Evolutionary conservation across 37 sponge, comb jelly and placozoan species (phyloP).

Genomic region (Agelas oroides): DNA sequence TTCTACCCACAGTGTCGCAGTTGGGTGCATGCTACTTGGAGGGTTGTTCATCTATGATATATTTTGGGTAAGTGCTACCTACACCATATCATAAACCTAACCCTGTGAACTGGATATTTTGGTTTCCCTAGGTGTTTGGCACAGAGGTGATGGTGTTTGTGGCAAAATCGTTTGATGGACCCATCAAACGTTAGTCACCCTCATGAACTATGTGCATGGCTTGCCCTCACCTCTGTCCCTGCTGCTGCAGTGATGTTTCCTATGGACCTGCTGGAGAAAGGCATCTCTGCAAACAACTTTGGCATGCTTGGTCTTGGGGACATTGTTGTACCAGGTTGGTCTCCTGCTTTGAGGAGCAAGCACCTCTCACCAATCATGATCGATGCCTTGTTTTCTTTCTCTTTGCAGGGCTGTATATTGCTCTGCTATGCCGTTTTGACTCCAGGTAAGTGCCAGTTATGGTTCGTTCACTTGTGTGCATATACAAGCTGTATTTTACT

Average conservation of each 20-base stretch:
- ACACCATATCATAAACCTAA: background rate
- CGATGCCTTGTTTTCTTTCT: background rate
- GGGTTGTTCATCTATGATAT: conserved; percentile 98
- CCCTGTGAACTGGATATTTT: background rate
- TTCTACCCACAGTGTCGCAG: conserved; percentile 82
- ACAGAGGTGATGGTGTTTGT: conserved; percentile 99
- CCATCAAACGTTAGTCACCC: conserved; percentile 92
- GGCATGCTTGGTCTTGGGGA: conserved; percentile 99
- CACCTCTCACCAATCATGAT: background rate
- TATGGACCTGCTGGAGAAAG: conserved; percentile 50
- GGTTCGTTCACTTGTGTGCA: too few species aligned
- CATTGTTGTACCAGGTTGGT: conserved; percentile 91
- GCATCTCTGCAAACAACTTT: conserved; percentile 57
- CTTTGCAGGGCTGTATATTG: conserved; percentile 77
- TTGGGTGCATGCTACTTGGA: conserved; percentile 90
- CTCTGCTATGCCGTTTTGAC: conserved; percentile 93
- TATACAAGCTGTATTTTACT: too few species aligned
- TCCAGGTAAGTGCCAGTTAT: conserved; percentile 53
- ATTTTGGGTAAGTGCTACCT: conserved; percentile 83
- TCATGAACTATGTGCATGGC: background rate
- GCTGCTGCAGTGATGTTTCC: conserved; percentile 39
- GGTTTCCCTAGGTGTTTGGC: conserved; percentile 85
- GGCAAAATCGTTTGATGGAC: conserved; percentile 96
- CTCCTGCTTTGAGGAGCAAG: too few species aligned
- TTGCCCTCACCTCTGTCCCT: background rate